Base-by-base conservation (phyloP, 2,888 invertebrate genomes). In the Oscheius sp. region DNA sequence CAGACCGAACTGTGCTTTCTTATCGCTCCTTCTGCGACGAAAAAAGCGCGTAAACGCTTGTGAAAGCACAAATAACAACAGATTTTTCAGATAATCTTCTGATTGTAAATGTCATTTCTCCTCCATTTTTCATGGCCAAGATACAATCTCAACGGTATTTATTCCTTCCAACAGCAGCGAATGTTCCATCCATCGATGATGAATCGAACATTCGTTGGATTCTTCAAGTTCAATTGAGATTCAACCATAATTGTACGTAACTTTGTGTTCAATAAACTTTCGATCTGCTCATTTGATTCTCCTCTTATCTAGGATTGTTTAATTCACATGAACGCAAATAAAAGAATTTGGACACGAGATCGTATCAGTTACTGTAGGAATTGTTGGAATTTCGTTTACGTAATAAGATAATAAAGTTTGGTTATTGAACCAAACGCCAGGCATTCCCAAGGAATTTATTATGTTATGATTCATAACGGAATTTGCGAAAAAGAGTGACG, bases 201-300 rank as follows among this genome's bases (percentile, higher is more conserved):
- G n/a, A 20, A 29, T 33, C 34, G 17, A 34, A 55, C 55, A 33
- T 55, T 23, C 55, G 2, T 17, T 55, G 55, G 34, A 17, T 17
- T 37, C 12, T n/a, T 20, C 5, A 55, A 33, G 55, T 55, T 55
- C 55, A 55, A 55, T 4, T 34, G 55, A 55, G 55, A 55, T 55
- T 55, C 34, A 20, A 33, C n/a, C 55, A 33, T 42, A 29, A 29
- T 52, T 52, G 15, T 29, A 29, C 29, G 25, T 10, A 5, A 25
- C 52, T 27, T 52, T 52, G 12, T 52, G n/a, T 1, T 27, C 29
- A 27, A 52, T 27, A 12, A 52, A 52, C 20, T 52, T 52, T 52
- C n/a, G 29, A 25, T 27, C 29, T 15, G n/a, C 10, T 27, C 29
- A 12, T 27, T 52, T 27, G 52, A 52, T 52, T 27, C 29, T 27